A percentile compares a stretch with the other conserved stretches of the same genome.
These are phyloP conservation scores for Andrena cerasifolii DNA, from an alignment of 1,140 invertebrate species.

Conservation along the genomic window DNA sequence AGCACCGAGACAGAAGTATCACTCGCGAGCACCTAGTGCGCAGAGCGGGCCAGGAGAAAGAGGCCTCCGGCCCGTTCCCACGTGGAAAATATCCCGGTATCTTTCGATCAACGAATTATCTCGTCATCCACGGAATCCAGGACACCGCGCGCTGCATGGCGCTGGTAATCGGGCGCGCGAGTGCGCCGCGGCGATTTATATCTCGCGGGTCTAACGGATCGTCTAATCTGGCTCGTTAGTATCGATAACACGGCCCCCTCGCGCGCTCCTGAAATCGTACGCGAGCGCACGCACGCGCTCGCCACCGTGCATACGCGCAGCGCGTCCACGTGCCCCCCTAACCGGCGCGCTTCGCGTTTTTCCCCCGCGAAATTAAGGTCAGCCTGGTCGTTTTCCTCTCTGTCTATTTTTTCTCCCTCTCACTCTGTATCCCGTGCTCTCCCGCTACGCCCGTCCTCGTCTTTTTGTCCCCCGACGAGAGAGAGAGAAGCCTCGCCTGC, in stretches of 20 bases:
- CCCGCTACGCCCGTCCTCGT: background rate
- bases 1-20: too few species aligned
- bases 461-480: constrained; percentile 18
- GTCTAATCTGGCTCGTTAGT: constrained; percentile 58
- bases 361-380: constrained; percentile 56
- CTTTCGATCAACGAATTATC: background rate
- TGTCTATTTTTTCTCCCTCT: background rate
- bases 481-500: background rate
- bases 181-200: constrained; percentile 16
- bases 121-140: background rate
- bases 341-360: constrained; percentile 31
- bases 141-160: background rate
- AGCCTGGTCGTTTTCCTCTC: constrained; percentile 26
- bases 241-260: constrained; percentile 53
- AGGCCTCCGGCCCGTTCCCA: background rate
- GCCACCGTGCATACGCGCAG: constrained; percentile 8
- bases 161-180: background rate
- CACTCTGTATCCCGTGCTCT: background rate
- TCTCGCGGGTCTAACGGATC: constrained; percentile 51
- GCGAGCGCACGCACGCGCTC: constrained; percentile 9
- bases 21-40: too few species aligned
- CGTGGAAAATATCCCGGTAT: background rate
- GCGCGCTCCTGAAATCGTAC: constrained; percentile 42
- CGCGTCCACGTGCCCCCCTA: constrained; percentile 15
- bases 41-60: too few species aligned